These are phyloP conservation scores for Brachyhypopomus occidentalis DNA, from an alignment of 2,113 vertebrate genomes.

Conservation along the genomic window DNA sequence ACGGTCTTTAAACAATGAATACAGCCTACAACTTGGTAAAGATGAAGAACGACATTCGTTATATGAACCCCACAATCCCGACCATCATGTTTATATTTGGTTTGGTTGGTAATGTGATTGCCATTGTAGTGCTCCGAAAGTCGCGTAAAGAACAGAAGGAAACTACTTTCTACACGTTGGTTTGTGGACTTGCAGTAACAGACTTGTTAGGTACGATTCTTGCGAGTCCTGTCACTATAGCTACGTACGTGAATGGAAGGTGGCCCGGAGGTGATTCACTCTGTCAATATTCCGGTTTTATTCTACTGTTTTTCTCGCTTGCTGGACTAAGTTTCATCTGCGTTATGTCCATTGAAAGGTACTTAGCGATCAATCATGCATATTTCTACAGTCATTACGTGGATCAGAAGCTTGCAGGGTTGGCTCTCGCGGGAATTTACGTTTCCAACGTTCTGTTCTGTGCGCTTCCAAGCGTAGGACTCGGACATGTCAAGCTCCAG, in stretches of 20 bases:
- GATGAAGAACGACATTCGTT: constrained; percentile 45
- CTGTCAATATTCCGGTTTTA: constrained; percentile 95
- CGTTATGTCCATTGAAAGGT: constrained; percentile 95
- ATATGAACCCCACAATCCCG: constrained; percentile 80
- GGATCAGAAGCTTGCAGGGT: constrained; percentile 85
- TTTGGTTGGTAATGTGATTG: constrained; percentile 91
- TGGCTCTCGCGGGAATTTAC: constrained; percentile 85
- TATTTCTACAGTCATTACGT: constrained; percentile 94
- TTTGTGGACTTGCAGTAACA: constrained; percentile 90
- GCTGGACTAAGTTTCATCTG: constrained; percentile 95
- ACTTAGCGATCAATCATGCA: constrained; percentile 95
- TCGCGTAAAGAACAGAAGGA: constrained; percentile 94
- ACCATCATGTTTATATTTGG: constrained; percentile 95
- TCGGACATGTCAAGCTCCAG: constrained; percentile 80
- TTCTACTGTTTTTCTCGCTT: constrained; percentile 93
- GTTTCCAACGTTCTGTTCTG: constrained; percentile 85
- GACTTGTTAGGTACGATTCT: constrained; percentile 94
- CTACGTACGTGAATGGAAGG: constrained; percentile 84
- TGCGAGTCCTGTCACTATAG: constrained; percentile 92
- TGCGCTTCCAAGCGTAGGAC: constrained; percentile 86
- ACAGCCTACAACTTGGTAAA: background rate
- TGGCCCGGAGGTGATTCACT: constrained; percentile 84
- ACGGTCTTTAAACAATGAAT: background rate
- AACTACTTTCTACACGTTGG: constrained; percentile 93
- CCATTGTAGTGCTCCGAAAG: constrained; percentile 91